phyloP scores from a whole-genome alignment of 2,113 vertebrate genomes.

The Gnathonemus echidnorhynchus region DNA sequence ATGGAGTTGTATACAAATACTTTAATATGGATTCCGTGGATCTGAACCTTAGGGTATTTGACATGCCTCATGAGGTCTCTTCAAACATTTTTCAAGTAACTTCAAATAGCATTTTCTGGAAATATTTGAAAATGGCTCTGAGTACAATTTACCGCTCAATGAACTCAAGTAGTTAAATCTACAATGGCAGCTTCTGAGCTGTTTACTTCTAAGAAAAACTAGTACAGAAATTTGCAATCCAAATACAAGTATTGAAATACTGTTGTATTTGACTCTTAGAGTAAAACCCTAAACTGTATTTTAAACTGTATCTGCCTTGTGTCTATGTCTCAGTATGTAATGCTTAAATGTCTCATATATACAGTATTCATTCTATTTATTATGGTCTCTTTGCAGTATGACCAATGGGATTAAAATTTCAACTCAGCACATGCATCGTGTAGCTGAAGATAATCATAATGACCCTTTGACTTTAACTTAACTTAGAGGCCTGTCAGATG shows the following conservation, averaged over 20 bases:
- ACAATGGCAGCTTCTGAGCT: not conserved
- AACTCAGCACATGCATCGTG: not conserved
- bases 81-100: not conserved
- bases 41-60: not conserved
- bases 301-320: not conserved
- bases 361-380: not conserved
- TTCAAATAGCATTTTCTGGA: not conserved
- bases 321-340: not conserved
- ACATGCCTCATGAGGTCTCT: not conserved
- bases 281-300: not conserved
- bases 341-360: not conserved
- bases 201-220: not conserved
- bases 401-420: not conserved
- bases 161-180: not conserved
- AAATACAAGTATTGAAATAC: not conserved
- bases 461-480: not conserved
- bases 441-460: not conserved
- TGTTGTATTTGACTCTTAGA: not conserved
- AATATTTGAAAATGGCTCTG: not conserved
- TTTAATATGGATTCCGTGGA: not conserved
- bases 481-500: not conserved
- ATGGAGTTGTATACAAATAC: conserved; percentile 1
- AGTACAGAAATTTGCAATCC: not conserved
- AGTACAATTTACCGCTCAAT: not conserved
- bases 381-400: not conserved